phyloP scores from a whole-genome alignment of 2,888 invertebrate species.

The Sussaba pulchella region DNA sequence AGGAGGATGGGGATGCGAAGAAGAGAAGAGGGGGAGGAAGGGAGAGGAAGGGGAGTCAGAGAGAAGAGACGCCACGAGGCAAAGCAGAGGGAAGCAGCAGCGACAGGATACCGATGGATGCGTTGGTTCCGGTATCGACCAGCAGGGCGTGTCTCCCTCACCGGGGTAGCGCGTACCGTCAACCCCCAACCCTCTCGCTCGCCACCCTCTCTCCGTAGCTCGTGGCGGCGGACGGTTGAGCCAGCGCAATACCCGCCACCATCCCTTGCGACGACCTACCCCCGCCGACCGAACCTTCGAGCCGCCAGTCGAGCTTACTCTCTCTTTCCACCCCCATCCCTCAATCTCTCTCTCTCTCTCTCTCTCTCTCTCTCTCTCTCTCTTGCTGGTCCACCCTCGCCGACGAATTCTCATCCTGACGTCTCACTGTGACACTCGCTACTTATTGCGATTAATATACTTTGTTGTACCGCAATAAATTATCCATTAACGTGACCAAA shows the following conservation, averaged over 20 bases:
- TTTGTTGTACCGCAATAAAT: slow-evolving; percentile 64
- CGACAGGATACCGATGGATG: slow-evolving; percentile 72
- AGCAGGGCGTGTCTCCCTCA: slow-evolving; percentile 79
- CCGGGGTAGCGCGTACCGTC: slow-evolving; percentile 75
- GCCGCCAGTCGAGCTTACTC: slow-evolving; percentile 46
- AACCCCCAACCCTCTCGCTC: slow-evolving; percentile 72
- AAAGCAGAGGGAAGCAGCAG: slow-evolving; percentile 60
- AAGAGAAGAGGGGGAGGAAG: neutral
- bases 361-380: neutral
- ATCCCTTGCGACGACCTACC: slow-evolving; percentile 3
- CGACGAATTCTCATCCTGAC: slow-evolving; percentile 68
- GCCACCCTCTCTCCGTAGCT: slow-evolving; percentile 66
- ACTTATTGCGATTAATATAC: slow-evolving; percentile 73
- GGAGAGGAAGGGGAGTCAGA: neutral
- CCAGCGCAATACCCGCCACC: slow-evolving; percentile 19
- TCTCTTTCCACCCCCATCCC: slow-evolving; percentile 20
- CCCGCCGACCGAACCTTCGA: slow-evolving; percentile 43
- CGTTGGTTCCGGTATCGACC: slow-evolving; percentile 80
- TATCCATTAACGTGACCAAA: neutral
- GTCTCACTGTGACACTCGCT: slow-evolving; percentile 71
- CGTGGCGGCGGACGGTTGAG: slow-evolving; percentile 38
- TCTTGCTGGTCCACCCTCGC: slow-evolving; percentile 48
- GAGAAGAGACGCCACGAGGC: slow-evolving; percentile 12
- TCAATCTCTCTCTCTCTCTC: slow-evolving; percentile 3
- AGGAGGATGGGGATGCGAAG: slow-evolving; percentile 19